phyloP scores from a whole-genome alignment of 2,888 invertebrate species.

The Nomada flava region DNA sequence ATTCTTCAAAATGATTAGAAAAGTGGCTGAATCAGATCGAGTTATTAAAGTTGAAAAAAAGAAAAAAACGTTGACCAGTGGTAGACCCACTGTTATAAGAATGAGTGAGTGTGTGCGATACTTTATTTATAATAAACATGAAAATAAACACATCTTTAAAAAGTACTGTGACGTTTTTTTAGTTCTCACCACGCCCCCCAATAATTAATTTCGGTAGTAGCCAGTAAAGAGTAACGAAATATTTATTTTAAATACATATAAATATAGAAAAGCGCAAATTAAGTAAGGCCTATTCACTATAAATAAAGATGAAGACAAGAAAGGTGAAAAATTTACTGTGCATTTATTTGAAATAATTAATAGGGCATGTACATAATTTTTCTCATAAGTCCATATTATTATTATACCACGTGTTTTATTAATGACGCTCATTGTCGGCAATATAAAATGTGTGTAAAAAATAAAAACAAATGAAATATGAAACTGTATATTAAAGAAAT shows the following conservation, averaged over 20 bases:
- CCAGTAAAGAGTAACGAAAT: background rate
- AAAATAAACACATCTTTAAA: constrained; percentile 72
- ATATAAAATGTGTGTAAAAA: constrained; percentile 15
- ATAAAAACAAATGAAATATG: constrained; percentile 23
- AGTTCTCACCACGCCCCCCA: background rate
- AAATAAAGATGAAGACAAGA: constrained; percentile 22
- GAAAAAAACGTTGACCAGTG: constrained; percentile 75
- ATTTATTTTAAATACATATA: background rate
- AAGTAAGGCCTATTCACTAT: constrained; percentile 31
- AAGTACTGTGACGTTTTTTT: constrained; percentile 25
- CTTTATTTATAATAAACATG: constrained; percentile 80
- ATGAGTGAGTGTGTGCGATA: constrained; percentile 82
- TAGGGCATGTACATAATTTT: constrained; percentile 24
- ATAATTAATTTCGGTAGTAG: background rate
- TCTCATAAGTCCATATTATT: constrained; percentile 13
- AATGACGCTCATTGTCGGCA: background rate
- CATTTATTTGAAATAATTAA: constrained; percentile 18
- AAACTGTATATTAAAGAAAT: constrained; percentile 9
- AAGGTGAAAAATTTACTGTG: constrained; percentile 23
- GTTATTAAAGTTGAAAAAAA: constrained; percentile 65
- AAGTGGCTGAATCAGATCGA: constrained; percentile 62
- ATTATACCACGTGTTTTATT: background rate
- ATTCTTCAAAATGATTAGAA: constrained; percentile 63
- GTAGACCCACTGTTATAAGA: constrained; percentile 79
- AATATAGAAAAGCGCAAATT: background rate